phyloP scores from a whole-genome alignment of 1,140 invertebrate genomes.

The Euura lappo region DNA sequence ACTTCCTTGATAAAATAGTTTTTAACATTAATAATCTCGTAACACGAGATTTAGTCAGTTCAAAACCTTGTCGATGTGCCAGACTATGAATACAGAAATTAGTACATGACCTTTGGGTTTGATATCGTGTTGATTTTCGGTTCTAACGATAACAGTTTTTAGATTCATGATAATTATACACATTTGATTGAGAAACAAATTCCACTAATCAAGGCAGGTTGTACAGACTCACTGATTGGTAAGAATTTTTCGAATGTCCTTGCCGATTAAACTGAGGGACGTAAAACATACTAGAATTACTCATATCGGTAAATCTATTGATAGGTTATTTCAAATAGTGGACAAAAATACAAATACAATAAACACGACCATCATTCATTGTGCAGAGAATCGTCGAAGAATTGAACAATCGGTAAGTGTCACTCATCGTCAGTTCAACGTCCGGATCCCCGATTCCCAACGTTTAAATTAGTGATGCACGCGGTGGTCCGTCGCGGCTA shows the following conservation, averaged over 20 bases:
- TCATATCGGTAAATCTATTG: too few relatives aligned
- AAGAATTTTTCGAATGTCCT: too few relatives aligned
- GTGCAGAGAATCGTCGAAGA: too few relatives aligned
- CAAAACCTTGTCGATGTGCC: neutral
- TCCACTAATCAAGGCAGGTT: too few relatives aligned
- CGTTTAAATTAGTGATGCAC: neutral
- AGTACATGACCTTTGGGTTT: neutral
- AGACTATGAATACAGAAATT: neutral
- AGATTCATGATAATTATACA: neutral
- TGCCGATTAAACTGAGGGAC: too few relatives aligned
- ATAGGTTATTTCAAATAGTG: too few relatives aligned
- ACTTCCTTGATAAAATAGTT: too few relatives aligned
- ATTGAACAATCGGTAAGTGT: neutral
- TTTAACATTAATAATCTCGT: too few relatives aligned
- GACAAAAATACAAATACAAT: too few relatives aligned
- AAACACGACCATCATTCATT: too few relatives aligned
- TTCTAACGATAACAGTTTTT: neutral
- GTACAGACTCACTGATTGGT: too few relatives aligned
- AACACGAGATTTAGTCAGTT: neutral
- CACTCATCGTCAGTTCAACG: neutral
- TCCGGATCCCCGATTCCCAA: neutral
- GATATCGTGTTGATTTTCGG: neutral
- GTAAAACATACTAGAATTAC: too few relatives aligned
- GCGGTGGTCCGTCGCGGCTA: neutral
- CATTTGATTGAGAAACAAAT: neutral